Conservation (phyloP, 1,140 invertebrate genomes). For the Brachystomella parvula region DNA sequence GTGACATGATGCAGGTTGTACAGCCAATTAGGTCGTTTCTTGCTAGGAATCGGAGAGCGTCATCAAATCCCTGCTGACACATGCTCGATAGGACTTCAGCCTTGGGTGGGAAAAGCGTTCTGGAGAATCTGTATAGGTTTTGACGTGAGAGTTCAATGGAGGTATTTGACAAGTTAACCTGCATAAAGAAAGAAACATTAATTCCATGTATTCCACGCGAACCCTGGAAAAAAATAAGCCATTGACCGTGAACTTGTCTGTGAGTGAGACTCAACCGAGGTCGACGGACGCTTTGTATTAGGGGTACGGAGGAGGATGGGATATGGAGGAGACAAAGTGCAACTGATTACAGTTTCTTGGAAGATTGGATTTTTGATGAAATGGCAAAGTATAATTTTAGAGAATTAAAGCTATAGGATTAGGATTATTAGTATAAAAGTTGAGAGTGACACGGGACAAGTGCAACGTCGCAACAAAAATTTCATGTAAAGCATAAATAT, state of each 20-base stretch:
- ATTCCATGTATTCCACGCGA: not conserved
- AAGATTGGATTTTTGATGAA: not conserved
- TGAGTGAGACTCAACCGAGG: constrained; percentile 11
- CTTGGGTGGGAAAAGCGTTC: constrained; percentile 88
- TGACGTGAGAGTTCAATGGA: constrained; percentile 86
- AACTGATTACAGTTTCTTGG: too few relatives aligned
- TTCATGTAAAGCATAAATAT: too few relatives aligned
- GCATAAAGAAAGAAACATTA: constrained; percentile 39
- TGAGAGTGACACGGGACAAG: not conserved
- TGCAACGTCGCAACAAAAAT: too few relatives aligned
- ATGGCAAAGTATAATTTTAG: not conserved
- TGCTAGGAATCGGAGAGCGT: constrained; percentile 85
- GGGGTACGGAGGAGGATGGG: not conserved
- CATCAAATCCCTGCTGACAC: constrained; percentile 96
- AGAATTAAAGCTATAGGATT: not conserved
- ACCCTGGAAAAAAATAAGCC: not conserved
- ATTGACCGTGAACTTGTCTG: constrained; percentile 10
- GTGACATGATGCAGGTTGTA: constrained; percentile 66
- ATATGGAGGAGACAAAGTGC: not conserved
- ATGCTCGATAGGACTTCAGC: constrained; percentile 83
- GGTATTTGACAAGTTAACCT: constrained; percentile 88
- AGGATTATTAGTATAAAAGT: not conserved
- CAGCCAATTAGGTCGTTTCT: constrained; percentile 83
- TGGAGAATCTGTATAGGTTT: constrained; percentile 83
- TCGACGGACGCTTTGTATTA: not conserved